Conservation (phyloP, 2,113 vertebrate genomes). For the Verasper variegatus region DNA sequence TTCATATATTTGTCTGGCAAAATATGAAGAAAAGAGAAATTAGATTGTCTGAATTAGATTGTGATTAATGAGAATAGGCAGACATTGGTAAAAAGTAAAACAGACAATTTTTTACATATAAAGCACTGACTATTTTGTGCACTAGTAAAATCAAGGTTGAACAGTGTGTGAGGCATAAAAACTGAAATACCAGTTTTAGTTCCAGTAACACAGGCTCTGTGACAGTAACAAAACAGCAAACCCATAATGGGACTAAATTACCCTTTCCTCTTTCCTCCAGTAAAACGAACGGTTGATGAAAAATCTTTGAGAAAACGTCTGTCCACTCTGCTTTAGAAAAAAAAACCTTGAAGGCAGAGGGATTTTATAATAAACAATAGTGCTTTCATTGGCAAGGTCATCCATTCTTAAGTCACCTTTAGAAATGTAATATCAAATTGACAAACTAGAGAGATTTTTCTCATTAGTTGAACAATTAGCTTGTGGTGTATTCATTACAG, state of each 20-base stretch:
- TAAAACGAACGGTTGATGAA: neutral
- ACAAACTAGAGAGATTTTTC: constrained; percentile 76
- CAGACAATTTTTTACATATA: neutral
- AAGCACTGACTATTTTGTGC: neutral
- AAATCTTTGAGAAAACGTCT: constrained; percentile 25
- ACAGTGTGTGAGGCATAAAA: neutral
- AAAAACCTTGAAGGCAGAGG: constrained; percentile 12
- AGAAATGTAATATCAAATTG: constrained; percentile 70
- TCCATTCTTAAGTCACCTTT: constrained; percentile 67
- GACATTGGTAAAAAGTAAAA: neutral
- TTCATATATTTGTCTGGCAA: too few species aligned
- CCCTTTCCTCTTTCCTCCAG: neutral
- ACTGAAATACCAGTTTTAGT: constrained; percentile 3
- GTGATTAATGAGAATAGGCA: neutral
- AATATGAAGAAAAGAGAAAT: neutral
- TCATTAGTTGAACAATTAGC: constrained; percentile 79
- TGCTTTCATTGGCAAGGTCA: constrained; percentile 67
- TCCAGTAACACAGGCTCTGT: neutral
- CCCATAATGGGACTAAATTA: constrained; percentile 7
- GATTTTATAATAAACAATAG: constrained; percentile 41
- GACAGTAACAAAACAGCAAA: constrained; percentile 5
- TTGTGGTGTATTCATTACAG: constrained; percentile 74
- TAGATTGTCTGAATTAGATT: neutral
- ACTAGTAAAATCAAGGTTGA: neutral
- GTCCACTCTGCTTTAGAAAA: constrained; percentile 7